These are phyloP conservation scores for Oophaga pumilio DNA, from an alignment of 2,113 vertebrate genomes.

Conservation along the genomic window DNA sequence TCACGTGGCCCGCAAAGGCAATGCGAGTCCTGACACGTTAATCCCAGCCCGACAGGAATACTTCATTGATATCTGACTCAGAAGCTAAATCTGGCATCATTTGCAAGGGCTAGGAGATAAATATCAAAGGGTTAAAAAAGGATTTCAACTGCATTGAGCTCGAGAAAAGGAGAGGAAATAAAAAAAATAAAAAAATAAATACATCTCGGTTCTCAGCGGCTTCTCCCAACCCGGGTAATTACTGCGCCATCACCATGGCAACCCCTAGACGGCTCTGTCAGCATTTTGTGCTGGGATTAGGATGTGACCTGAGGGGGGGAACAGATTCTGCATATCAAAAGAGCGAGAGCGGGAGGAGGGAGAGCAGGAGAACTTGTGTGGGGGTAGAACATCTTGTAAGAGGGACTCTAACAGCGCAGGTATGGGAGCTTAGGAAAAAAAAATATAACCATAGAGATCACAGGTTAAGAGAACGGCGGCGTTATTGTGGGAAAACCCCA, in stretches of 20 bases:
- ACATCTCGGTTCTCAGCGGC: slow-evolving; percentile 47
- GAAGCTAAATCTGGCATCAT: background rate
- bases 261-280: slow-evolving; percentile 68
- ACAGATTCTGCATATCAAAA: slow-evolving; percentile 60
- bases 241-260: slow-evolving; percentile 67
- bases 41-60: background rate
- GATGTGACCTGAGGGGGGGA: slow-evolving; percentile 47
- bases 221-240: slow-evolving; percentile 64
- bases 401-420: slow-evolving; percentile 27
- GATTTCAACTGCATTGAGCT: slow-evolving; percentile 25
- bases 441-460: background rate
- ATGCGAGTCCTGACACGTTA: background rate
- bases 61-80: background rate
- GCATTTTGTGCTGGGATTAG: slow-evolving; percentile 63
- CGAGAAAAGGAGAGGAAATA: slow-evolving; percentile 14
- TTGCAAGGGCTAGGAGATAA: background rate
- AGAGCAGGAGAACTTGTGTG: slow-evolving; percentile 6
- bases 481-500: background rate
- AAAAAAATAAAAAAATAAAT: slow-evolving; percentile 51
- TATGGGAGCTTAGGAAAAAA: slow-evolving; percentile 4
- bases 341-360: slow-evolving; percentile 58
- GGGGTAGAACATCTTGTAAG: background rate
- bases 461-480: background rate
- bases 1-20: background rate
- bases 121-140: slow-evolving; percentile 35